Evolutionary conservation across 2,797 vertebrate species (phyloP).

Genomic region (Danio jaintianensis): DNA sequence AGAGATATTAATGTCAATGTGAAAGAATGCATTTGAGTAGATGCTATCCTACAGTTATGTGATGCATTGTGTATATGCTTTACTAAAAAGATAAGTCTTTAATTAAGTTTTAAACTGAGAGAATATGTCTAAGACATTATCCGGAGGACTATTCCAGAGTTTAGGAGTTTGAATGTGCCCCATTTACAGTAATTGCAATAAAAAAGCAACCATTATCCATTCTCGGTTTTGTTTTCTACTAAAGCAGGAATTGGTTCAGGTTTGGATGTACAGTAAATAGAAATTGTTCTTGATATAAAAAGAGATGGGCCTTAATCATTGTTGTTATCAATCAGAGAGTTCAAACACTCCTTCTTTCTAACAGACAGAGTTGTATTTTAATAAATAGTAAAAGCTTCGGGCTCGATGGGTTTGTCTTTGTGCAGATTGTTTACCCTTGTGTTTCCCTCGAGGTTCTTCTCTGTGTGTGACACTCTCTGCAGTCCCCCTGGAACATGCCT

Average conservation of each 20-base stretch:
- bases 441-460: constrained; percentile 17
- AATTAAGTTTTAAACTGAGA: no score
- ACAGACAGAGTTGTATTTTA: not conserved
- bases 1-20: no score
- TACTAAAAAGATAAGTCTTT: no score
- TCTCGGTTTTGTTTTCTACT: not conserved
- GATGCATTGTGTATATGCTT: no score
- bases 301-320: not conserved
- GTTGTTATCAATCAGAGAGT: not conserved
- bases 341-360: constrained; percentile 4
- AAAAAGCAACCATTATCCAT: no score
- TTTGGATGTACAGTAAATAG: not conserved
- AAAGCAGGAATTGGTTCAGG: not conserved
- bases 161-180: no score
- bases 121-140: no score
- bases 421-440: constrained; percentile 49
- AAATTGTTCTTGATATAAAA: not conserved
- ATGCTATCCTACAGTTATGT: no score
- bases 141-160: no score
- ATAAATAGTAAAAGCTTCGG: not conserved
- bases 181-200: no score
- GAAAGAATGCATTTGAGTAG: no score
- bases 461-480: constrained; percentile 26
- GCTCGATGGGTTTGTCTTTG: constrained; percentile 25
- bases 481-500: not conserved